Evolutionary conservation across 2,797 vertebrate species (phyloP).

Genomic region (Tamandua tetradactyla): DNA sequence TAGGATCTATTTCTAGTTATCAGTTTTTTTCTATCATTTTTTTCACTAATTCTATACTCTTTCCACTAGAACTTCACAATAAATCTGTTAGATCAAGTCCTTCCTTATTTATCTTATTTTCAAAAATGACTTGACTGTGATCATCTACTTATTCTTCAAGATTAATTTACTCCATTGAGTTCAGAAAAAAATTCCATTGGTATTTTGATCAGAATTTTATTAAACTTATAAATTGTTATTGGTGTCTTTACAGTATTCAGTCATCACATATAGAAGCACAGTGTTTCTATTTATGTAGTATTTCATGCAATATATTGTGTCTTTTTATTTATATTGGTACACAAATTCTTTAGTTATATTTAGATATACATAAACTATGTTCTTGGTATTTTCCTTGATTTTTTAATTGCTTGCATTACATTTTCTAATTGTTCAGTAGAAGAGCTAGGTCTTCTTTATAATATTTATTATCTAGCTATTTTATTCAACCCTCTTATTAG

Average conservation of each 20-base stretch:
- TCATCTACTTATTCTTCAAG: conserved; percentile 32
- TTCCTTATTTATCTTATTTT: neutral
- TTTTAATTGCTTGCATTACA: neutral
- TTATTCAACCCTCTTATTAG: conserved; percentile 28
- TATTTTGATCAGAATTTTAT: conserved; percentile 16
- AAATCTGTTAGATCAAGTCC: neutral
- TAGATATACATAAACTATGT: neutral
- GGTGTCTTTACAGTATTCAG: conserved; percentile 26
- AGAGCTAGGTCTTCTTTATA: neutral
- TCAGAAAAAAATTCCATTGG: conserved; percentile 38
- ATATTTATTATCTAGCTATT: conserved; percentile 24
- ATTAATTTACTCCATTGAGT: conserved; percentile 45
- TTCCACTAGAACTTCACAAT: neutral
- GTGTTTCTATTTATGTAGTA: conserved; percentile 18
- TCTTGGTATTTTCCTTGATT: conserved; percentile 3
- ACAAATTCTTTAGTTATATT: neutral
- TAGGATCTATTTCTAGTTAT: neutral
- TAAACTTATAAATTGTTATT: conserved; percentile 56
- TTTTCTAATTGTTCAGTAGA: conserved; percentile 36
- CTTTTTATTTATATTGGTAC: neutral
- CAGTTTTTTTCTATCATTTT: neutral
- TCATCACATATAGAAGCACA: neutral
- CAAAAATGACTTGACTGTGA: conserved; percentile 21
- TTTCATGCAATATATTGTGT: neutral
- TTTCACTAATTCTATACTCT: neutral